Evolutionary conservation across 2,113 vertebrate species (phyloP).

Genomic region (Atrichornis clamosus): DNA sequence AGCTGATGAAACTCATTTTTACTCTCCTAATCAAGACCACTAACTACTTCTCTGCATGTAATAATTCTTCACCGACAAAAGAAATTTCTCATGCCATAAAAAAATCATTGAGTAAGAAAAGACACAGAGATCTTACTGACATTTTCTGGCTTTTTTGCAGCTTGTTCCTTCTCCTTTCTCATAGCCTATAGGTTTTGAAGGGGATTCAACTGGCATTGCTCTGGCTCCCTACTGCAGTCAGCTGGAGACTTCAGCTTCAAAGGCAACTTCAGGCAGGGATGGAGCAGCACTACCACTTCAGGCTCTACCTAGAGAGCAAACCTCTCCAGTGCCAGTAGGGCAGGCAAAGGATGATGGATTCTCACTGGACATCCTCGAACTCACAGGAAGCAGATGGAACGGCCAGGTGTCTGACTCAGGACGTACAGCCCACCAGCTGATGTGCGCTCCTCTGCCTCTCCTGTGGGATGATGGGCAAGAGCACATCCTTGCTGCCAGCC

Average conservation of each 20-base stretch:
- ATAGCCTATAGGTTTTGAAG: neutral
- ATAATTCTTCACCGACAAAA: neutral
- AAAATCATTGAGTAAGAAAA: neutral
- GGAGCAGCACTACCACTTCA: accelerated
- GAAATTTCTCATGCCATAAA: neutral
- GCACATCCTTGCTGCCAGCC: neutral
- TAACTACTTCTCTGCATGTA: neutral
- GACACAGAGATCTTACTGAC: neutral
- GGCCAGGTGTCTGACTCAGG: neutral
- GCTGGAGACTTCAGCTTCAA: neutral
- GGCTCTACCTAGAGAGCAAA: neutral
- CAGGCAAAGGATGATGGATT: neutral
- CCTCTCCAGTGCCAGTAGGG: too few relatives aligned
- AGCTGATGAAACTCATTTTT: neutral
- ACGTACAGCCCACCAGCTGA: neutral
- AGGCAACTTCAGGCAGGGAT: neutral
- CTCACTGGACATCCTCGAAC: accelerated
- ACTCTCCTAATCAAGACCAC: neutral
- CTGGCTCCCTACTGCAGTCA: neutral
- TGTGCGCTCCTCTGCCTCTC: neutral
- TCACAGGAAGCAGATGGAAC: neutral
- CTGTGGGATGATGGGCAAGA: neutral
- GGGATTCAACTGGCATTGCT: neutral
- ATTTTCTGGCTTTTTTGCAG: neutral
- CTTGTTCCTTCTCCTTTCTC: neutral